Evolutionary conservation across 2,888 invertebrate species (phyloP), one percentile per base, ranked within the genome.

Genomic region (Meteorus cinctellus): DNA sequence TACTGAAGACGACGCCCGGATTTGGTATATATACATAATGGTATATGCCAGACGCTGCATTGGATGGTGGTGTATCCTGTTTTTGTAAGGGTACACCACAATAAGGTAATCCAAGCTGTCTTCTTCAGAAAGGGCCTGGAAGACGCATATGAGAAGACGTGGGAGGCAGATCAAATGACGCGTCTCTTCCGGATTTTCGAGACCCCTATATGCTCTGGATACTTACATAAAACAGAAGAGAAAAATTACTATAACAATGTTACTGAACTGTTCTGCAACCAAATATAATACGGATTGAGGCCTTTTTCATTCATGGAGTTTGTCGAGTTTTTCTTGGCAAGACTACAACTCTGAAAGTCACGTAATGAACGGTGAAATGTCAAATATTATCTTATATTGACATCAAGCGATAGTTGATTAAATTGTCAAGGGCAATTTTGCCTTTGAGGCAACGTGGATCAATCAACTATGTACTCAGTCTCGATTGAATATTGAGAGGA

Each of bases 51-150:
- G 19, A 19, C 4, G 55, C 5, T 36, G 70, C 51, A 10, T 14
- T 59, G 68, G 59, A 72, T 74, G 75, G 72, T 74, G 79, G 69
- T 77, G 74, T 81, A 81, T 81, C 80, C 81, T 76, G 80, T 81
- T 85, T 82, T 83, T 81, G 85, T 85, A 86, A 86, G 79, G 81
- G 76, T 80, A 84, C 78, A 84, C 85, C 85, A 82, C 83, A 85
- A 82, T 82, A 81, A 78, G 72, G 86, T 82, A 85, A 86, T 80
- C 75, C 71, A 81, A 86, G 76, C 79, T 75, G 78, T 75, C 77
- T 65, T 55, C 36, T 45, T 27, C 24, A 27, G 27, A 48, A 29
- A 29, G 31, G 19, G 62, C 16, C 31, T 34, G 31, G 19, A 24
- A 24, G 45, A n/a, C 27, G n/a, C 12, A 66, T 55, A 19, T 3